These are phyloP conservation scores for Odiellus spinosus DNA, from an alignment of 2,888 invertebrate species.

Conservation along the genomic window DNA sequence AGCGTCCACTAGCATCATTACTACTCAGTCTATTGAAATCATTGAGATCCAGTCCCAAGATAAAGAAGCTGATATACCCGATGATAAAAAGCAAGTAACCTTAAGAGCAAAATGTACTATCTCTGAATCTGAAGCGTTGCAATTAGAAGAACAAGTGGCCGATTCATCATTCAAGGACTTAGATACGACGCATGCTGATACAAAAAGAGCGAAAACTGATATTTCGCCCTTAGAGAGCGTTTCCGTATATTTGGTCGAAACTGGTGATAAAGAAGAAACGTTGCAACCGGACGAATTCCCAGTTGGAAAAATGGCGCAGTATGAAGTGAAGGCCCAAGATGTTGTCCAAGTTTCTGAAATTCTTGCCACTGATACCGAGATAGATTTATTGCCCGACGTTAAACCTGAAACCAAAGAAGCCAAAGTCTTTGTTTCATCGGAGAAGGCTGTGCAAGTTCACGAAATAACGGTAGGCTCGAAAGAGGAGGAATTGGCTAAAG, in stretches of 20 bases:
- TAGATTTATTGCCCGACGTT: conserved; percentile 5
- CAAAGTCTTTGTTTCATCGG: conserved; percentile 5
- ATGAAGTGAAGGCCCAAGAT: conserved; percentile 16
- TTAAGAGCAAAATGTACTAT: conserved; percentile 7
- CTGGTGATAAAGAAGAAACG: conserved; percentile 12
- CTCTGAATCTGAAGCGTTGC: conserved; percentile 6
- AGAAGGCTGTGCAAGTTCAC: conserved; percentile 9
- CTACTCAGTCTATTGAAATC: conserved; percentile 8
- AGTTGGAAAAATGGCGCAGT: conserved; percentile 18
- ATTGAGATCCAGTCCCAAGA: conserved; percentile 6
- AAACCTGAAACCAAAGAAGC: conserved; percentile 9
- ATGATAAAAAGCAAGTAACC: neutral
- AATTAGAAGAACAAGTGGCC: conserved; percentile 9
- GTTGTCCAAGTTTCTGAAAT: conserved; percentile 18
- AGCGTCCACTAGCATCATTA: conserved; percentile 1
- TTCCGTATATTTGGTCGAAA: conserved; percentile 16
- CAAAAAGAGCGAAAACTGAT: conserved; percentile 4
- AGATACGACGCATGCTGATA: neutral
- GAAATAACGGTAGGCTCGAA: conserved; percentile 10
- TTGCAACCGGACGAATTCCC: conserved; percentile 20
- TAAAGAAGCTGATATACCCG: conserved; percentile 6
- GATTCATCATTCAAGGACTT: conserved; percentile 5
- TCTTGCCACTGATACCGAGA: conserved; percentile 9
- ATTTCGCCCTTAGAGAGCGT: conserved; percentile 11
- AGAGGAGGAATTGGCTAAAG: conserved; percentile 8